phyloP scores from a whole-genome alignment of 2,888 invertebrate genomes.

The Plagodis dolabraria region DNA sequence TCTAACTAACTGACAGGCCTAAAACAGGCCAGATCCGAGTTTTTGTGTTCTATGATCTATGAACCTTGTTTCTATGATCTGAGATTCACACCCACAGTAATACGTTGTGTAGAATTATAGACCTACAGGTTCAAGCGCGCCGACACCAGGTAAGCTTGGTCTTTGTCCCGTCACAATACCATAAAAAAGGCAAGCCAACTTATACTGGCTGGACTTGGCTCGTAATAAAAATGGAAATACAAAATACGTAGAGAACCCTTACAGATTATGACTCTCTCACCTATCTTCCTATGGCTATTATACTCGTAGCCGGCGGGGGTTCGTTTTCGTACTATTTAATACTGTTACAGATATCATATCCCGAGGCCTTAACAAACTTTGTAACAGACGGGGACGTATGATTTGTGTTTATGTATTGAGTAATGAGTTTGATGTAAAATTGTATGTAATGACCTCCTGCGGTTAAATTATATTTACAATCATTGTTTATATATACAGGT shows the following conservation, averaged over 20 bases:
- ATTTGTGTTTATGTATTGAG: slow-evolving; percentile 12
- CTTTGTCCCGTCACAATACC: too few relatives aligned
- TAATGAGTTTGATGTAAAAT: background rate
- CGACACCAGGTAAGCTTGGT: too few relatives aligned
- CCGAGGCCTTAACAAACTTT: slow-evolving; percentile 51
- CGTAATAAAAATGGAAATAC: background rate
- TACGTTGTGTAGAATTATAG: too few relatives aligned
- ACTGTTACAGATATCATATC: slow-evolving; percentile 59
- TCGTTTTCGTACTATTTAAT: slow-evolving; percentile 49
- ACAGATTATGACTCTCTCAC: slow-evolving; percentile 12
- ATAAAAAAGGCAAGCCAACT: too few relatives aligned
- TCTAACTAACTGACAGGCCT: too few relatives aligned
- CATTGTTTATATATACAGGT: too few relatives aligned
- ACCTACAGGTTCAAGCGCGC: too few relatives aligned
- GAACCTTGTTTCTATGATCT: too few relatives aligned
- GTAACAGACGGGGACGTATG: slow-evolving; percentile 34
- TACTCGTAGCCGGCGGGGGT: slow-evolving; percentile 43
- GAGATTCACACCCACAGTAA: background rate
- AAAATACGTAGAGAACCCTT: slow-evolving; percentile 43
- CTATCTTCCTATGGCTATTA: slow-evolving; percentile 34
- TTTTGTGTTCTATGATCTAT: too few relatives aligned
- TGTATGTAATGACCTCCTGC: slow-evolving; percentile 9
- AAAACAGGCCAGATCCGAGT: too few relatives aligned
- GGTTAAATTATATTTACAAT: background rate
- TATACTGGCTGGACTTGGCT: background rate